Percentiles rank a stretch among this genome's conserved stretches.
Conservation (phyloP, 2,888 invertebrate species). For the Dicyrtomina minuta region DNA sequence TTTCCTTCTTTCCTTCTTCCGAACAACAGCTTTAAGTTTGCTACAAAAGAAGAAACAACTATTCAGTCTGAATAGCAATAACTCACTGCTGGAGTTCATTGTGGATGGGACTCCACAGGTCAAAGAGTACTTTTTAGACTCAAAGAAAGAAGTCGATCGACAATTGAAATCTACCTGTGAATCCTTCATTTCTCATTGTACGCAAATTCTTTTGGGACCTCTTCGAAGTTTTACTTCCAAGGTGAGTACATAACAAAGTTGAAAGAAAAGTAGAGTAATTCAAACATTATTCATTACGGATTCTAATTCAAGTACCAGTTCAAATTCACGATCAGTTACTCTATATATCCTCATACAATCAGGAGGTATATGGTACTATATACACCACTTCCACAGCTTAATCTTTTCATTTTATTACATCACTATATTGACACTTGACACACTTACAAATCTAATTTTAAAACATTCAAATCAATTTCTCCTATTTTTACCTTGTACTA, state of each 20-base stretch:
- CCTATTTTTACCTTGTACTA: no score
- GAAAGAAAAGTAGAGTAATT: neutral
- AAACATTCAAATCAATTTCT: no score
- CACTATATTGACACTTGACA: no score
- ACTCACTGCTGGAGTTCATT: conserved; percentile 88
- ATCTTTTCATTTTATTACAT: no score
- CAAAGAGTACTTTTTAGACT: conserved; percentile 87
- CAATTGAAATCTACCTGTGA: conserved; percentile 89
- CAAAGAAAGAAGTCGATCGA: conserved; percentile 92
- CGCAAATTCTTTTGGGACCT: conserved; percentile 73
- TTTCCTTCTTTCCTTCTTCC: no score
- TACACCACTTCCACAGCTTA: no score
- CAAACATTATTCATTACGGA: no score
- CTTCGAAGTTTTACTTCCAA: conserved; percentile 72
- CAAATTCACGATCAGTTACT: no score
- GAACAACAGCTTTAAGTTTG: conserved; percentile 59
- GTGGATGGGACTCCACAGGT: conserved; percentile 92
- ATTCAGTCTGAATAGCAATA: conserved; percentile 83
- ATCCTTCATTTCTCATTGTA: conserved; percentile 77
- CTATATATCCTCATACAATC: no score
- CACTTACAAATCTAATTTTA: no score
- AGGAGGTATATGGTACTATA: no score
- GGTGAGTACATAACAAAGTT: conserved; percentile 60
- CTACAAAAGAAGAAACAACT: conserved; percentile 74
- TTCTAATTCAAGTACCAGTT: no score